Conservation (phyloP, 1,140 invertebrate species). For the Lycorma delicatula region DNA sequence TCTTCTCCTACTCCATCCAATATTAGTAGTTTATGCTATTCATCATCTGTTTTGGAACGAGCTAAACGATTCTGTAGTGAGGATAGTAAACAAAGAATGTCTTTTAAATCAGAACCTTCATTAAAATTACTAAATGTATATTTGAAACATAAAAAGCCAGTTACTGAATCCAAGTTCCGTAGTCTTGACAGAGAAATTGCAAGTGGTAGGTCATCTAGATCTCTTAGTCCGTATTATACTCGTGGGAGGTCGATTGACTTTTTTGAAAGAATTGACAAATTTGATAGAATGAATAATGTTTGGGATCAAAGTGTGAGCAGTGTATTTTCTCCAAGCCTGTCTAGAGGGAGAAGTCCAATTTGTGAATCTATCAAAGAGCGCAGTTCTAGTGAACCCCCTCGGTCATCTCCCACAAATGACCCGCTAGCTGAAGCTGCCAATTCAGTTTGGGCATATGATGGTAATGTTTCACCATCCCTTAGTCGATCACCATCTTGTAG, state of each 20-base stretch:
- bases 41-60: slow-evolving; percentile 50
- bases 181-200: slow-evolving; percentile 47
- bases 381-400: slow-evolving; percentile 42
- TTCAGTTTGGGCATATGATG: slow-evolving; percentile 14
- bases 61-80: slow-evolving; percentile 44
- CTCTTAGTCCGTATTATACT: slow-evolving; percentile 37
- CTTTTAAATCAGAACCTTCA: slow-evolving; percentile 44
- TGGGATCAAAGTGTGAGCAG: slow-evolving; percentile 21
- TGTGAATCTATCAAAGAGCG: slow-evolving; percentile 36
- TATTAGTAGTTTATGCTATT: slow-evolving; percentile 35
- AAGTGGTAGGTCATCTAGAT: slow-evolving; percentile 36
- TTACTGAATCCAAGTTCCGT: slow-evolving; percentile 60
- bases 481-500: slow-evolving; percentile 54
- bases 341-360: slow-evolving; percentile 31
- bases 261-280: slow-evolving; percentile 37
- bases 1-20: slow-evolving; percentile 29
- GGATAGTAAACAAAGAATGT: background rate
- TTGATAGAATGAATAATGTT: slow-evolving; percentile 35
- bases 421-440: slow-evolving; percentile 6
- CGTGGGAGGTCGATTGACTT: slow-evolving; percentile 33
- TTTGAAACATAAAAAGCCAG: slow-evolving; percentile 56
- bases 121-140: slow-evolving; percentile 50
- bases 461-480: slow-evolving; percentile 39
- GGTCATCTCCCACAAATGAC: slow-evolving; percentile 20
- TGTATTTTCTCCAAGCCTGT: slow-evolving; percentile 10